Base-by-base conservation (phyloP, 2,113 vertebrate species). In the Burhinus bistriatus region DNA sequence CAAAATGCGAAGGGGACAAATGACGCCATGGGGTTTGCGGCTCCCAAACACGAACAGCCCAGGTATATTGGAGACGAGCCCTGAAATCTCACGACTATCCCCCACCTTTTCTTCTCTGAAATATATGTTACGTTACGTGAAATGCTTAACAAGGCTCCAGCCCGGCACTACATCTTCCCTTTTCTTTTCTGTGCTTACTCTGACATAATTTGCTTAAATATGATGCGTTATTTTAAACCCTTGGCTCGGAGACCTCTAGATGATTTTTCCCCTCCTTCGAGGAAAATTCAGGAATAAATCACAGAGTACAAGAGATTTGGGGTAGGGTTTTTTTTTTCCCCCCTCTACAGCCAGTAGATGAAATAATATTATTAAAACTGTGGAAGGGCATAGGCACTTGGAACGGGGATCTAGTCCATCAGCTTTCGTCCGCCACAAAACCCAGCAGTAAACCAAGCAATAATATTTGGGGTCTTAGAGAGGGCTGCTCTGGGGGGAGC, bases 11-110 rank as follows among this genome's bases (percentile, higher is more conserved):
- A 25, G 21, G 34, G 75, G 44, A 30, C 29, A 65, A 93, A 66
- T 1, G 23, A 7, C 1, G 6, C 1, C 0, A 7, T 10, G 45
- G 58, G 65, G 12, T 58, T 25, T 29, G 55, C 0, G 3, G 30
- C n/a, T 85, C 54, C 78, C 75, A 15, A 9, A 64, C 2, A 3
- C 10, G 0, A 40, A 5, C 12, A 40, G 58, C 40, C n/a, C 61
- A 18, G 52, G 54, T 79, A 5, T 11, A 70, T 59, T 11, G 0
- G 2, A 81, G 55, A 66, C 1, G 6, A 92, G 29, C 51, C 52
- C 26, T 22, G 51, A 42, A 79, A 93, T 27, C 40, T 44, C 61
- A 2, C 22, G 15, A 44, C 44, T 15, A 8, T 15, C 29, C 44
- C 36, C 17, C 36, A n/a, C 42, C 17, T 80, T 69, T 68, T 68